A percentile compares a stretch with the other conserved stretches of the same genome.
Conservation (phyloP, 2,113 vertebrate species). For the Rhabdomys dilectus region DNA sequence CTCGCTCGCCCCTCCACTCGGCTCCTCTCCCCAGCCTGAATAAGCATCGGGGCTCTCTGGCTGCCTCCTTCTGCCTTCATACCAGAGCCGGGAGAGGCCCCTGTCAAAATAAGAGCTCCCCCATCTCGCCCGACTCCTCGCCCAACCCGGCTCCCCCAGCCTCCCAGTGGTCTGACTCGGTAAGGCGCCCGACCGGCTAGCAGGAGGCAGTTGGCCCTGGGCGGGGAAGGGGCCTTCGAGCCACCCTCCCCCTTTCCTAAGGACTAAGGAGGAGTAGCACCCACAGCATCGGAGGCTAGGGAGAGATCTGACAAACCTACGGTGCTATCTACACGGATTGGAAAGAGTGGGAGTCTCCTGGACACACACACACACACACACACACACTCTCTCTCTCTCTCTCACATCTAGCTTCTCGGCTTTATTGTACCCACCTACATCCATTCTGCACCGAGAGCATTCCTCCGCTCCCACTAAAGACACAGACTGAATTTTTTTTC, state of each 20-base stretch:
- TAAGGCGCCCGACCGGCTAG: slow-evolving; percentile 79
- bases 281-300: background rate
- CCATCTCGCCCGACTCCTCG: slow-evolving; percentile 77
- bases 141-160: slow-evolving; percentile 80
- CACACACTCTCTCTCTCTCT: background rate
- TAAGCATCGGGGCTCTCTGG: slow-evolving; percentile 82
- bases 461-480: slow-evolving; percentile 19
- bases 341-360: slow-evolving; percentile 51
- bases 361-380: background rate
- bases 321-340: slow-evolving; percentile 32
- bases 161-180: slow-evolving; percentile 84
- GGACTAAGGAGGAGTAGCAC: background rate
- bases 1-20: slow-evolving; percentile 71
- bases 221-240: slow-evolving; percentile 21
- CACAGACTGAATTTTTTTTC: slow-evolving; percentile 35
- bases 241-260: slow-evolving; percentile 1
- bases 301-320: slow-evolving; percentile 37
- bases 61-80: slow-evolving; percentile 85
- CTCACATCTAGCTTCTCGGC: background rate
- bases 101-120: slow-evolving; percentile 86
- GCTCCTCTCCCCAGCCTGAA: slow-evolving; percentile 81
- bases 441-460: slow-evolving; percentile 34
- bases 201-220: slow-evolving; percentile 57
- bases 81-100: slow-evolving; percentile 84
- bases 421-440: slow-evolving; percentile 53